Evolutionary conservation across 2,113 vertebrate species (phyloP).

Genomic region (Eonycteris spelaea): DNA sequence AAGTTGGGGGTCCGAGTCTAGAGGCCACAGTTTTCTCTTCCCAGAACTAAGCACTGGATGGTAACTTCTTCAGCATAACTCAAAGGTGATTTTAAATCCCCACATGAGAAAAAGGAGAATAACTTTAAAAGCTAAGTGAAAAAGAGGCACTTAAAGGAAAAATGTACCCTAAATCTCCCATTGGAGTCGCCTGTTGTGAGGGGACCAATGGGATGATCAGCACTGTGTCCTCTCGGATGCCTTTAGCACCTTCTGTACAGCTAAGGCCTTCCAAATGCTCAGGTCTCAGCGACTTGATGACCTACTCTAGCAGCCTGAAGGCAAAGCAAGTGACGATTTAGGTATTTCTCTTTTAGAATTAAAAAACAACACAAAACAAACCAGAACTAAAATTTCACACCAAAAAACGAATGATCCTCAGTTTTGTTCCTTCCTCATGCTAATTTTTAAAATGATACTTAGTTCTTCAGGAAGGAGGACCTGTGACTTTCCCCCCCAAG

Average conservation of each 20-base stretch:
- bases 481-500: background rate
- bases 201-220: background rate
- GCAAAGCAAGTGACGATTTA: background rate
- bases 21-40: background rate
- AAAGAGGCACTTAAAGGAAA: constrained; percentile 79
- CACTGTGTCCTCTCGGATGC: background rate
- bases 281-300: background rate
- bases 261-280: background rate
- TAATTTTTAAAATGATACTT: constrained; percentile 17
- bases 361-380: constrained; percentile 28
- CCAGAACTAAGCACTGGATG: background rate
- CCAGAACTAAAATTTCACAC: constrained; percentile 34
- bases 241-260: background rate
- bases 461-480: constrained; percentile 16
- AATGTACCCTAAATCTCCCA: background rate
- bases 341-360: background rate
- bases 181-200: background rate
- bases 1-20: background rate
- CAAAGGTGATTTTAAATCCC: constrained; percentile 56
- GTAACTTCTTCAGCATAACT: constrained; percentile 3
- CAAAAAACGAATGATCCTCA: background rate
- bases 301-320: background rate
- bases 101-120: constrained; percentile 38
- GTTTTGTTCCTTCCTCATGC: constrained; percentile 18
- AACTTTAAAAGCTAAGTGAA: constrained; percentile 55